phyloP scores from a whole-genome alignment of 2,113 vertebrate species.

The Catharus minimus region DNA sequence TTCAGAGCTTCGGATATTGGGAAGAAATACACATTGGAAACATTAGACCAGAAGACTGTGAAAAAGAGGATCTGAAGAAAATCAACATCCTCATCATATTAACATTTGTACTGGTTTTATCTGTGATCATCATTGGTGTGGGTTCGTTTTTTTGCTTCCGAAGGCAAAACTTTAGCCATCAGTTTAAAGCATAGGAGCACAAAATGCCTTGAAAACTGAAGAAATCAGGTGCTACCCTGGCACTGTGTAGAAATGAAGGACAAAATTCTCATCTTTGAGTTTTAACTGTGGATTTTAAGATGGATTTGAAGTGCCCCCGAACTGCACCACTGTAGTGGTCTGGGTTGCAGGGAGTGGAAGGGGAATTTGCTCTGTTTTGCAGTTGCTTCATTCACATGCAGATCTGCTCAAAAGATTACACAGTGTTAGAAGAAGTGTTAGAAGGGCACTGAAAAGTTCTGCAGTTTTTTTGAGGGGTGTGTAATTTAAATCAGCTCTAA shows the following conservation, averaged over 20 bases:
- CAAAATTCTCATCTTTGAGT: slow-evolving; percentile 16
- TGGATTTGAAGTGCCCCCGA: background rate
- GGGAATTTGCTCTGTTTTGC: background rate
- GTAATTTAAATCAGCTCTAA: background rate
- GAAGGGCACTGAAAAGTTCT: background rate
- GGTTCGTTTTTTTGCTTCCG: slow-evolving; percentile 72
- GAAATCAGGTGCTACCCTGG: slow-evolving; percentile 39
- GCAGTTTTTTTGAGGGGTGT: background rate
- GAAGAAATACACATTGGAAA: slow-evolving; percentile 75
- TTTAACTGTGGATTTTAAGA: slow-evolving; percentile 28
- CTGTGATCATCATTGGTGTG: slow-evolving; percentile 47
- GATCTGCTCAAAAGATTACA: background rate
- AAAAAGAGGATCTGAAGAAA: slow-evolving; percentile 68
- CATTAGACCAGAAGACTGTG: slow-evolving; percentile 82
- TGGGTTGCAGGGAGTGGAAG: background rate
- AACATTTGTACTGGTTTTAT: slow-evolving; percentile 54
- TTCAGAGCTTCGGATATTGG: slow-evolving; percentile 69
- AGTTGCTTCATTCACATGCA: background rate
- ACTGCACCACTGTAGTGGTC: too few relatives aligned
- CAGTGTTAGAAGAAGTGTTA: background rate
- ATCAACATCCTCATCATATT: slow-evolving; percentile 74
- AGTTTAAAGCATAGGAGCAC: slow-evolving; percentile 74
- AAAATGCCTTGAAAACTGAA: slow-evolving; percentile 14
- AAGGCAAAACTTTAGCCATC: slow-evolving; percentile 69
- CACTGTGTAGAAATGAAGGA: slow-evolving; percentile 25